These are phyloP conservation scores for Dendrolimus pini DNA, from an alignment of 2,888 invertebrate genomes.

Conservation along the genomic window DNA sequence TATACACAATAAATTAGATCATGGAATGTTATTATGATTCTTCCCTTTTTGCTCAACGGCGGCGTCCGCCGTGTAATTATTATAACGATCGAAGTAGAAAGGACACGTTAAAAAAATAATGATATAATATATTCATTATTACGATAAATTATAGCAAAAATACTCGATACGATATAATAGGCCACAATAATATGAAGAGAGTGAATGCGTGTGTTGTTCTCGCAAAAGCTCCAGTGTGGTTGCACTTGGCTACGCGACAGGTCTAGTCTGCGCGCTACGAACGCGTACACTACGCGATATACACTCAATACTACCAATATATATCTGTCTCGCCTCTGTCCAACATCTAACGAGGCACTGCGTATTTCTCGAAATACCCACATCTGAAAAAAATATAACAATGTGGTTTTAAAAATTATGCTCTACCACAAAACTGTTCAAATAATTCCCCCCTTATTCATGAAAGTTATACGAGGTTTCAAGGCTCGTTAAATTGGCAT, in stretches of 20 bases:
- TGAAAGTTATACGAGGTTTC: too few relatives aligned
- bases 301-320: constrained; percentile 1
- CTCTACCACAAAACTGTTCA: too few relatives aligned
- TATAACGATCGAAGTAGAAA: constrained; percentile 42
- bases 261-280: not conserved
- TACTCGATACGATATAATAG: constrained; percentile 60
- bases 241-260: not conserved
- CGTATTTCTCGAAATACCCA: too few relatives aligned
- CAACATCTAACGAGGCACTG: too few relatives aligned
- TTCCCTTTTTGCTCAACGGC: constrained; percentile 29
- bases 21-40: constrained; percentile 72
- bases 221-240: not conserved
- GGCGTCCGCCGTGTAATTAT: constrained; percentile 25
- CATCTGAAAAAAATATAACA: too few relatives aligned
- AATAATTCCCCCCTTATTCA: too few relatives aligned
- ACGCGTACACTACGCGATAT: constrained; percentile 3
- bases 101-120: constrained; percentile 59
- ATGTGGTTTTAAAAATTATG: too few relatives aligned
- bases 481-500: too few relatives aligned
- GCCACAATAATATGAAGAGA: constrained; percentile 33
- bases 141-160: constrained; percentile 72
- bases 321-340: too few relatives aligned
- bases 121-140: constrained; percentile 47
- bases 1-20: constrained; percentile 76
- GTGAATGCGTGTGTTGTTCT: not conserved